Evolutionary conservation across 2,888 invertebrate genomes (phyloP), one percentile per base, ranked within the genome.

Genomic region (Venustoraphidia nigricollis): DNA sequence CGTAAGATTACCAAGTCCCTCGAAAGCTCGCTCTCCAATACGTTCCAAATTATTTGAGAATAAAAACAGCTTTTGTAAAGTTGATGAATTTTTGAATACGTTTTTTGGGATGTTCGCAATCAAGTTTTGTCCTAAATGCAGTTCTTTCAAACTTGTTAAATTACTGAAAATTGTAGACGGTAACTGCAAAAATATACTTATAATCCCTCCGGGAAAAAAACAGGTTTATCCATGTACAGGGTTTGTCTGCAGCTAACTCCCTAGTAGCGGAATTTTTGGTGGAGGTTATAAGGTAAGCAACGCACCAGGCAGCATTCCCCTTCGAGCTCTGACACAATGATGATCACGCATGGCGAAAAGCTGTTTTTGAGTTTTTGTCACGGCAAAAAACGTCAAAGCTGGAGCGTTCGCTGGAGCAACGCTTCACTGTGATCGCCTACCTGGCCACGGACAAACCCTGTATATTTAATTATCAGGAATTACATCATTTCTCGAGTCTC

Each of bases 121-220:
- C 48, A 72, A 70, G 62, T 87, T 87, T 54, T 80, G 77, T 44
- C 79, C 82, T 44, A 87, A 64, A 60, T 81, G 78, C 41, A 87
- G 69, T 57, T 81, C 81, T 47, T 70, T 72, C 46, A 86, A 63
- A 41, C 66, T 64, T 41, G 61, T 65, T 41, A 79, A 63, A 52
- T 70, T 69, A 51, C 66, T 65, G 56, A 81, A 80, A 58, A 77
- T 76, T 9, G 70, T 61, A 1, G 70, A 69, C 42, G 66, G 64
- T 41, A 79, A 59, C 79, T 79, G 63, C 59, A 71, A 59, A 51
- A 44, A n/a, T 44, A 44, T 14, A 36, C 2, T 14, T 36, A 36
- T 14, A 42, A 34, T 36, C 10, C 6, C 27, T 27, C 6, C 3
- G 27, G 17, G 4, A 27, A 27, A 27, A 27, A 27, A 27, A 6